Conservation (phyloP, 2,888 invertebrate genomes). For the Adela reaumurella region DNA sequence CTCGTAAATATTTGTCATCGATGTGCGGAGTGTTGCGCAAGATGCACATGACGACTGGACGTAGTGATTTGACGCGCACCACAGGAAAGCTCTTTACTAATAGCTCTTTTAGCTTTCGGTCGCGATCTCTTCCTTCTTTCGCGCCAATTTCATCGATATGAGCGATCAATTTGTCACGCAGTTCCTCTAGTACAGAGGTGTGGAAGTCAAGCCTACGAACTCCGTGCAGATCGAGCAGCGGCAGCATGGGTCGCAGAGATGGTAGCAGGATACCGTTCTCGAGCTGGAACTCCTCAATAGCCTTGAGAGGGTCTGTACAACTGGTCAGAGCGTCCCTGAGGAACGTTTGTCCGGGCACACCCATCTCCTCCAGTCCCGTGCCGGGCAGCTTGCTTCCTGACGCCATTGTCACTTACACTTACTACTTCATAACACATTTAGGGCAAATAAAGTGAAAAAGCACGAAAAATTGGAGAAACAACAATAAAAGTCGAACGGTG, state of each 20-base stretch:
- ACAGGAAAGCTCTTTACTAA: constrained; percentile 91
- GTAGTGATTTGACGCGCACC: constrained; percentile 82
- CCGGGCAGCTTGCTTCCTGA: constrained; percentile 46
- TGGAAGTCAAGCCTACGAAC: constrained; percentile 92
- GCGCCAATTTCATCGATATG: constrained; percentile 82
- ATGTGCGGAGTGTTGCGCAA: constrained; percentile 90
- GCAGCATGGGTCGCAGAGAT: constrained; percentile 90
- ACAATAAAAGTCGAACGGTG: neutral
- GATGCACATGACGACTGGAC: constrained; percentile 94
- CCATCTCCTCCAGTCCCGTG: constrained; percentile 76
- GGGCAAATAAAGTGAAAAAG: neutral
- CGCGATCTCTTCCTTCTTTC: constrained; percentile 68
- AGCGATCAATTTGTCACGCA: constrained; percentile 62
- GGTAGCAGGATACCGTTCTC: constrained; percentile 91
- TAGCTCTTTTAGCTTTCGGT: constrained; percentile 84
- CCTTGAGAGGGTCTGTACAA: constrained; percentile 93
- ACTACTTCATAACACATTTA: neutral
- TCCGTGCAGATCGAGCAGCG: constrained; percentile 90
- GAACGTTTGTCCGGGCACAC: constrained; percentile 82
- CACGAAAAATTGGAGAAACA: neutral
- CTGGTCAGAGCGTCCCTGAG: constrained; percentile 90
- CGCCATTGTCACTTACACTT: constrained; percentile 24
- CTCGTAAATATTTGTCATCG: constrained; percentile 70
- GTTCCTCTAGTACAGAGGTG: constrained; percentile 83
- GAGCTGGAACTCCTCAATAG: constrained; percentile 97